A percentile compares a stretch with the other conserved stretches of the same genome.
phyloP scores from a whole-genome alignment of 2,113 vertebrate species.

The Brachypteracias leptosomus region DNA sequence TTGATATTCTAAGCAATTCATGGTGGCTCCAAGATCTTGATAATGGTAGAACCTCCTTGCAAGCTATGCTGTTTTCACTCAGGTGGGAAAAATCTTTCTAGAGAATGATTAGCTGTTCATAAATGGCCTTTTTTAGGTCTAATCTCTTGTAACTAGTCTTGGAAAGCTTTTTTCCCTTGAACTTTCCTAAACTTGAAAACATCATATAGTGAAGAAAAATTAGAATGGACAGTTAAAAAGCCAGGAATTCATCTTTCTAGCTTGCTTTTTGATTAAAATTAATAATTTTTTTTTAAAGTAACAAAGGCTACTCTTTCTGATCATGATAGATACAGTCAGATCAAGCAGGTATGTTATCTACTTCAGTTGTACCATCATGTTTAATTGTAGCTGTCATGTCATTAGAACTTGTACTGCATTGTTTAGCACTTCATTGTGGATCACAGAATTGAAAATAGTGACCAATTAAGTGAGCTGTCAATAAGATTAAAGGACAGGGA shows the following conservation, averaged over 20 bases:
- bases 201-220: background rate
- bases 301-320: background rate
- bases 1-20: background rate
- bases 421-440: background rate
- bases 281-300: background rate
- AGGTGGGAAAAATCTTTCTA: background rate
- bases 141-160: background rate
- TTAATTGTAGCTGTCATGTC: background rate
- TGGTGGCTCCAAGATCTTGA: background rate
- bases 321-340: background rate
- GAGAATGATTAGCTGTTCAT: background rate
- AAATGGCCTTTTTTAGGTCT: background rate
- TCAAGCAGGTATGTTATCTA: background rate
- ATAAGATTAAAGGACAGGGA: background rate
- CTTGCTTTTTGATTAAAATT: background rate
- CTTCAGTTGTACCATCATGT: background rate
- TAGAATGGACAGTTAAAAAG: background rate
- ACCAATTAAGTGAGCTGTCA: background rate
- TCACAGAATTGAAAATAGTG: background rate
- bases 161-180: background rate
- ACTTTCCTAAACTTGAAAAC: background rate
- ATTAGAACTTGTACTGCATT: background rate
- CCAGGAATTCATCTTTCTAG: background rate
- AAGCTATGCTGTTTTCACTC: background rate
- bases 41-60: background rate